Conservation (phyloP, 2,113 vertebrate species). For the Ageneiosus marmoratus region DNA sequence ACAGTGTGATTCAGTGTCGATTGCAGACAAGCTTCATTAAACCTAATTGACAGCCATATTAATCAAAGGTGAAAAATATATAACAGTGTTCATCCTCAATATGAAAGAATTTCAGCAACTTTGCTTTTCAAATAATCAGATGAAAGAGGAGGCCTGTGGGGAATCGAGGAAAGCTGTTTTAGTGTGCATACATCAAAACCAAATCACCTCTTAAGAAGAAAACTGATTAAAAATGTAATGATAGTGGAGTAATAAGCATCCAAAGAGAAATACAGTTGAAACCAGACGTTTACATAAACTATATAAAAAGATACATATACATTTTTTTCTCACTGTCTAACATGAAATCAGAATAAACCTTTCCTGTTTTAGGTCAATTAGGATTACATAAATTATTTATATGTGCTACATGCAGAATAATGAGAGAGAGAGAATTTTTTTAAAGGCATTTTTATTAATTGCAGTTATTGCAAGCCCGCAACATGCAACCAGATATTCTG, state of each 20-base stretch:
- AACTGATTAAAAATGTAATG: neutral
- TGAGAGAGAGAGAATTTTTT: too few species aligned
- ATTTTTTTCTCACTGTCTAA: too few species aligned
- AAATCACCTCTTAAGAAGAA: neutral
- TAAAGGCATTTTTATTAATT: too few species aligned
- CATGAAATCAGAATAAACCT: too few species aligned
- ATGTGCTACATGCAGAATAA: too few species aligned
- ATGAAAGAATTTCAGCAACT: constrained; percentile 5
- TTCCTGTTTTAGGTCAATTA: too few species aligned
- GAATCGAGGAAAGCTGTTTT: neutral
- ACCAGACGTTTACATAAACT: too few species aligned
- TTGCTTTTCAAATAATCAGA: neutral
- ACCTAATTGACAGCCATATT: constrained; percentile 32
- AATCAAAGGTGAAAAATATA: constrained; percentile 34
- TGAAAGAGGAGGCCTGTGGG: neutral
- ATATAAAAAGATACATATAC: too few species aligned
- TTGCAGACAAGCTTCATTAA: constrained; percentile 36
- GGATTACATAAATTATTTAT: too few species aligned
- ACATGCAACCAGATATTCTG: too few species aligned
- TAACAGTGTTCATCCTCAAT: neutral
- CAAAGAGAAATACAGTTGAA: neutral
- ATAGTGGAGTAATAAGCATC: neutral
- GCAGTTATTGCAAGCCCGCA: too few species aligned
- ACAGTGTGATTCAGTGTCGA: constrained; percentile 2
- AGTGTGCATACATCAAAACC: neutral